Percentiles rank a stretch among this genome's conserved stretches.
phyloP scores from a whole-genome alignment of 2,797 vertebrate species.

The Eupleurogrammus muticus region DNA sequence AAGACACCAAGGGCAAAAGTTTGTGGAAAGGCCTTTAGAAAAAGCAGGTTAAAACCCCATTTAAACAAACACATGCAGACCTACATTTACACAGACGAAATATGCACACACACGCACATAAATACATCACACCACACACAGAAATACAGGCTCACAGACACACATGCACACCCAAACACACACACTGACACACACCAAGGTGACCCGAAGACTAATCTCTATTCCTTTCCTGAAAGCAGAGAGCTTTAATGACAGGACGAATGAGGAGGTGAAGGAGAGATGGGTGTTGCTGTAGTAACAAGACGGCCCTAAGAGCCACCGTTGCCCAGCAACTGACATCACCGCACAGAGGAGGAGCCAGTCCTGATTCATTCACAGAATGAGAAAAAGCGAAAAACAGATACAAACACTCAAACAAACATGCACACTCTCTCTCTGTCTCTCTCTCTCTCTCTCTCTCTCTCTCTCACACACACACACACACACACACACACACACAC shows the following conservation, averaged over 20 bases:
- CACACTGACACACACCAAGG: slow-evolving; percentile 1
- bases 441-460: too few species aligned
- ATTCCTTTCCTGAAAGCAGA: slow-evolving; percentile 9
- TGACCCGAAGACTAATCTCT: slow-evolving; percentile 25
- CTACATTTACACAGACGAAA: not conserved
- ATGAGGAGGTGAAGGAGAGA: not conserved
- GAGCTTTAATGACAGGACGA: not conserved
- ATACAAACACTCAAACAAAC: too few species aligned
- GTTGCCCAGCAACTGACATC: slow-evolving; percentile 50
- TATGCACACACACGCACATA: not conserved
- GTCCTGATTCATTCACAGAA: slow-evolving; percentile 12
- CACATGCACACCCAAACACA: slow-evolving; percentile 15
- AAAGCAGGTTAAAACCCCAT: not conserved
- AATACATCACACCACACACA: too few species aligned
- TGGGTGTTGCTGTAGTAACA: slow-evolving; percentile 43
- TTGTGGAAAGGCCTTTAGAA: too few species aligned
- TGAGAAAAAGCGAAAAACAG: not conserved
- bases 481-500: too few species aligned
- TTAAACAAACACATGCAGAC: not conserved
- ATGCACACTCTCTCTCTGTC: too few species aligned
- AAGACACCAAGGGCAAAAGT: too few species aligned
- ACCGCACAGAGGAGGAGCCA: slow-evolving; percentile 36
- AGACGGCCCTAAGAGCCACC: slow-evolving; percentile 1
- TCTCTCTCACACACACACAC: too few species aligned
- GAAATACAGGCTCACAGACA: too few species aligned